Evolutionary conservation across 2,797 vertebrate genomes (phyloP).

Genomic region (Poeciliopsis paucimaculata): DNA sequence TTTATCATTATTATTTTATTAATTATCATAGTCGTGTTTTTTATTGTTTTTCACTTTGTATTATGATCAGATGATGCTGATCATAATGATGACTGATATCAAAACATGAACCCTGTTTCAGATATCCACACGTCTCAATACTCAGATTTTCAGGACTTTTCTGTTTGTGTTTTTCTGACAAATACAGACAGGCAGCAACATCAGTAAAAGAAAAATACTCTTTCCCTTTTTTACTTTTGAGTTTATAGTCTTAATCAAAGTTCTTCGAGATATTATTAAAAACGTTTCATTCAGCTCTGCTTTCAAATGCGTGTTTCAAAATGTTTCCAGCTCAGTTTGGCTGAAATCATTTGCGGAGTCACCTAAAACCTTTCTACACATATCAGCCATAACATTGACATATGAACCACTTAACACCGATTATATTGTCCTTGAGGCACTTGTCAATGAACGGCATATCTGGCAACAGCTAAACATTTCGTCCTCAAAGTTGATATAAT

Average conservation of each 20-base stretch:
- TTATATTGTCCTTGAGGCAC: too few species aligned
- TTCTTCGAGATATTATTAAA: neutral
- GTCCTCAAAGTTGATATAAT: neutral
- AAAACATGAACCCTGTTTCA: neutral
- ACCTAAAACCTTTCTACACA: neutral
- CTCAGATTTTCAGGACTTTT: neutral
- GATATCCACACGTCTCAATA: neutral
- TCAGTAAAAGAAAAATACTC: neutral
- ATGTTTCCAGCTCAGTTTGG: neutral
- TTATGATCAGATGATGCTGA: neutral
- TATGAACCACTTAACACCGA: neutral
- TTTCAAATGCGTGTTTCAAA: neutral
- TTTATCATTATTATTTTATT: neutral
- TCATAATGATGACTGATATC: too few species aligned
- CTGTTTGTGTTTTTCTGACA: neutral
- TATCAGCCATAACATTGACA: neutral
- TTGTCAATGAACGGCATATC: too few species aligned
- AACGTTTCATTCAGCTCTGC: neutral
- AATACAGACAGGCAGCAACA: neutral
- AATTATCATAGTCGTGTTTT: neutral
- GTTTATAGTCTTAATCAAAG: neutral
- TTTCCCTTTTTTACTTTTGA: neutral
- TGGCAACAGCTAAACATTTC: too few species aligned
- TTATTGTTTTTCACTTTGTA: neutral
- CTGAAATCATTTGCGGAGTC: neutral